Conservation (phyloP, 1,140 invertebrate genomes). For the Hylaeus anthracinus region DNA sequence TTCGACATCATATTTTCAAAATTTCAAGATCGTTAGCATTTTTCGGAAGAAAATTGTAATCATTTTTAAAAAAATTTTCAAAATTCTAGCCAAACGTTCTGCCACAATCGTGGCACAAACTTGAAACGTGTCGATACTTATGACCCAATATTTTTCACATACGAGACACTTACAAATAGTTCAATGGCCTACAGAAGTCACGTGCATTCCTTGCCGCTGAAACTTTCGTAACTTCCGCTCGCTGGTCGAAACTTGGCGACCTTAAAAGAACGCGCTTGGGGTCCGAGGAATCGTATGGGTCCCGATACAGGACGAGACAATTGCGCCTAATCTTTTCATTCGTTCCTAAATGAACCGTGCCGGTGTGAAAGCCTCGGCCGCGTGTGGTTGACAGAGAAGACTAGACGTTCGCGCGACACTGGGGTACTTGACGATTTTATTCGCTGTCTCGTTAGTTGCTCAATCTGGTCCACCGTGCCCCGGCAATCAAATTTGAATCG, state of each 20-base stretch:
- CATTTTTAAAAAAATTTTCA: too few relatives aligned
- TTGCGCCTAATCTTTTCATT: conserved; percentile 75
- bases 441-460: not conserved
- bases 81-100: too few relatives aligned
- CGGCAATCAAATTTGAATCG: conserved; percentile 9
- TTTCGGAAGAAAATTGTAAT: too few relatives aligned
- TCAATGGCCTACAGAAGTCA: not conserved
- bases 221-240: conserved; percentile 34
- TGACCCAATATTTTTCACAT: too few relatives aligned
- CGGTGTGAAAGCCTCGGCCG: conserved; percentile 55
- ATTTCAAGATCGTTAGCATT: too few relatives aligned
- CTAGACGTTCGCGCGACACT: conserved; percentile 23
- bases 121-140: too few relatives aligned
- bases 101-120: too few relatives aligned
- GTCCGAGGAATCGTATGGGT: conserved; percentile 55
- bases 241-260: not conserved
- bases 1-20: too few relatives aligned
- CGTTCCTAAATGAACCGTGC: conserved; percentile 63
- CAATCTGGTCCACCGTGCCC: not conserved
- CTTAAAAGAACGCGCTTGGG: conserved; percentile 44
- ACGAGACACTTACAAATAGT: too few relatives aligned
- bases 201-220: not conserved
- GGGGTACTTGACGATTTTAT: conserved; percentile 47
- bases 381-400: conserved; percentile 30
- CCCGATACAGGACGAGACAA: conserved; percentile 73